A percentile compares a stretch with the other conserved stretches of the same genome.
Conservation (phyloP, 2,113 vertebrate genomes). For the Oxyruncus cristatus region DNA sequence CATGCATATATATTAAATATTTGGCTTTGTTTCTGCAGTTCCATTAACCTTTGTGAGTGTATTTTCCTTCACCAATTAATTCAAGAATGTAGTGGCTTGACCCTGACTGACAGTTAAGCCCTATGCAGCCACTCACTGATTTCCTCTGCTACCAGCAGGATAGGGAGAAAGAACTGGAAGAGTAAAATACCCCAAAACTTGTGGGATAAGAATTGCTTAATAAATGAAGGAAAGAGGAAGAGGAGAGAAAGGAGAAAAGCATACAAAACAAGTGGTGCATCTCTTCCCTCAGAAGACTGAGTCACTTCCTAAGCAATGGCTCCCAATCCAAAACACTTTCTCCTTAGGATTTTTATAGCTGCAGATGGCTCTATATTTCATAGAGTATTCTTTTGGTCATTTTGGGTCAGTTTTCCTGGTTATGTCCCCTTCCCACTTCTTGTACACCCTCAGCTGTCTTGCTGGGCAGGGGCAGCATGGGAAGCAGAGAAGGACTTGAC, state of each 20-base stretch:
- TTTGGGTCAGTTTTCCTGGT: neutral
- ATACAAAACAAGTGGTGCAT: neutral
- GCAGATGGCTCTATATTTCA: neutral
- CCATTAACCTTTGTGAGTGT: slow-evolving; percentile 15
- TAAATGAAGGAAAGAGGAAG: neutral
- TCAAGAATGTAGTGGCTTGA: neutral
- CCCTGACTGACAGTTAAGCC: neutral
- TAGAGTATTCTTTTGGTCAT: neutral
- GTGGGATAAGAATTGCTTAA: neutral
- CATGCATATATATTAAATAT: neutral
- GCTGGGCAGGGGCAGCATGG: rapidly evolving
- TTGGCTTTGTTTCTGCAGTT: neutral
- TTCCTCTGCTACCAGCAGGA: neutral
- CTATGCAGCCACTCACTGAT: neutral
- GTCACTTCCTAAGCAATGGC: neutral
- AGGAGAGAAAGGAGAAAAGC: neutral
- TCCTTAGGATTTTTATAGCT: neutral
- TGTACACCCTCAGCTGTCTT: neutral
- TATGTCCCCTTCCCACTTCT: neutral
- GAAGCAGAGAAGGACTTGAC: neutral
- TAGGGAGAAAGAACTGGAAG: neutral
- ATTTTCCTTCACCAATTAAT: neutral
- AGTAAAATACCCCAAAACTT: neutral
- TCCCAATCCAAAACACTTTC: neutral
- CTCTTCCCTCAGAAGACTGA: rapidly evolving